phyloP scores from a whole-genome alignment of 2,888 invertebrate species.

The Pteria penguin region DNA sequence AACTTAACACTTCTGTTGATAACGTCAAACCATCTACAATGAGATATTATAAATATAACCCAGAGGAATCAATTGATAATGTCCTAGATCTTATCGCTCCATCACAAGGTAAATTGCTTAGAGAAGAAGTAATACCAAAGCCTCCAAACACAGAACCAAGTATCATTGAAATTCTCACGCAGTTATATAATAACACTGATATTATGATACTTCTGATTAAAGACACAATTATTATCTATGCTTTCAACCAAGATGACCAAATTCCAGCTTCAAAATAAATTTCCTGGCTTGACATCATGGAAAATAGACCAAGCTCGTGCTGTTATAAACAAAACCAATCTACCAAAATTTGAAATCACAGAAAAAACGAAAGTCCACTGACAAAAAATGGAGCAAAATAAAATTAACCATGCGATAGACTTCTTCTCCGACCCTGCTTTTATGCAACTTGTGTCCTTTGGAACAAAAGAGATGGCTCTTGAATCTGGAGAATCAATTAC shows the following conservation, averaged over 20 bases:
- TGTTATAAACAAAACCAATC: background rate
- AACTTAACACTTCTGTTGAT: background rate
- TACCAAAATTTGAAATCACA: constrained; percentile 4
- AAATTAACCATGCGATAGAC: constrained; percentile 2
- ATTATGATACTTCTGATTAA: no score
- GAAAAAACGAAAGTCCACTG: constrained; percentile 7
- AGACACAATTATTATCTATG: no score
- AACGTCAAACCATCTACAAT: background rate
- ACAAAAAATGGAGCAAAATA: constrained; percentile 10
- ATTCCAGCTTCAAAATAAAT: no score
- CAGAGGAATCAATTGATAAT: background rate
- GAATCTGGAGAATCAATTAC: no score
- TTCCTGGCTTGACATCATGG: constrained; percentile 8
- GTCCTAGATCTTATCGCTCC: constrained; percentile 3
- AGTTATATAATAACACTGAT: no score
- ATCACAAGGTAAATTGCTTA: no score
- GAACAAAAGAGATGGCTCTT: constrained; percentile 6
- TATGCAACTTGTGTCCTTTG: background rate
- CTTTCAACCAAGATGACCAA: no score
- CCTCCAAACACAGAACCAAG: no score
- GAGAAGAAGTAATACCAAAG: no score
- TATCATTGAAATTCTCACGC: no score
- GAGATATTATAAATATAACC: no score
- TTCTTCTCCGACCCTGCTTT: constrained; percentile 13
- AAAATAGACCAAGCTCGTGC: background rate